Base-by-base conservation (phyloP, 1,140 invertebrate genomes). In the Brachionus plicatilis region DNA sequence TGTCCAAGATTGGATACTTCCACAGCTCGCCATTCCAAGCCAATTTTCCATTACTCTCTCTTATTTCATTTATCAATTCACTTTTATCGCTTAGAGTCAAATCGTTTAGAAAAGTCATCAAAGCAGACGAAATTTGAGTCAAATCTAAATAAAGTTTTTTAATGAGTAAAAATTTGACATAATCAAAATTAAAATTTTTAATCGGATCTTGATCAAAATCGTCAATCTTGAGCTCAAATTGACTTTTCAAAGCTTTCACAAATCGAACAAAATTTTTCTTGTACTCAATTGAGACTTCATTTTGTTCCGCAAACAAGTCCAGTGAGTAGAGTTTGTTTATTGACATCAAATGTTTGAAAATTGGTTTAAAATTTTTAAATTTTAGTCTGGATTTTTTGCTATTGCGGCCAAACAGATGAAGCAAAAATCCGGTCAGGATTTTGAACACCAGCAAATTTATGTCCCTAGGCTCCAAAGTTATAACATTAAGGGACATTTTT, bases 71-170 rank as follows among this genome's bases (percentile, higher is more conserved):
- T 9, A 76, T 41, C 8, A 72, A 24, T 11, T 72, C 72, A 27
- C 11, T 20, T 12, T 27, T 50, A 29, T 76, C 24, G 29, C 43
- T 27, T 37, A 20, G 9, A 7, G 41, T 12, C 27, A 76, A 50
- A 50, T 76, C 43, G 12, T 76, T 76, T 50, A 76, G 14, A 76
- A 76, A 50, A 43, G 29, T 72, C 20, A 76, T 76, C 24, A 50
- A 50, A 1, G 45, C 27, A 14, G 43, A 75, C 17, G 70, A 24
- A n/a, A 47, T 50, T 2, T 47, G 43, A 12, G 20, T 50, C 24
- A 76, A 50, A 33, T 76, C 72, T 27, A 76, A n/a, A 50, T 50
- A 76, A n/a, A 76, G 24, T 50, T 76, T 76, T 76, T 76, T 76
- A 12, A 76, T 76, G 1, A 76, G 3, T 9, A 76, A 33, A 76